Conservation (phyloP, 1,140 invertebrate genomes). For the Rhizoglyphus robini region DNA sequence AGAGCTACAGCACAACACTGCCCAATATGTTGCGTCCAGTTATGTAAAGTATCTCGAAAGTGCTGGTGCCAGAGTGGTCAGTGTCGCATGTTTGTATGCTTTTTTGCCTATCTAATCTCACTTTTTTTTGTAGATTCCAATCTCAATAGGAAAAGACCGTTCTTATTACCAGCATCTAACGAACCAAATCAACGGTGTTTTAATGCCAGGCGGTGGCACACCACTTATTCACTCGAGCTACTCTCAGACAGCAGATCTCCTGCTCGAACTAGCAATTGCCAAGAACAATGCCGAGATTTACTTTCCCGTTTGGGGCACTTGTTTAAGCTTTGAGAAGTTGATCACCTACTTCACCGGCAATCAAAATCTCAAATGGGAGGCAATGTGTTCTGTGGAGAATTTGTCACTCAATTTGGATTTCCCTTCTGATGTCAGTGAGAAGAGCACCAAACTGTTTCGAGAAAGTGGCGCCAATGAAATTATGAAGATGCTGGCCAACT, state of each 20-base stretch:
- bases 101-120: too few relatives aligned
- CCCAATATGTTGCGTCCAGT: background rate
- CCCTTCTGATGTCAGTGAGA: background rate
- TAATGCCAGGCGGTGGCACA: constrained; percentile 3
- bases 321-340: constrained; percentile 71
- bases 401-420: background rate
- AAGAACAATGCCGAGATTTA: constrained; percentile 31
- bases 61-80: constrained; percentile 1
- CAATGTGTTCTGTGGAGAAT: constrained; percentile 24
- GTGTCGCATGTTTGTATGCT: too few relatives aligned
- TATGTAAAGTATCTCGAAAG: constrained; percentile 6
- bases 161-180: background rate
- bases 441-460: background rate
- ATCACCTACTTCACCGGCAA: constrained; percentile 46
- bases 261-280: background rate
- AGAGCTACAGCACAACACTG: background rate
- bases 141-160: background rate
- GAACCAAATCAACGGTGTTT: background rate
- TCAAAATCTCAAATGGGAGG: constrained; percentile 26
- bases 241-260: background rate
- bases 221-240: background rate
- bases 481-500: constrained; percentile 30
- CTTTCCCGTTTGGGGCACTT: constrained; percentile 75
- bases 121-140: background rate
- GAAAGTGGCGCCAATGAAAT: background rate